A percentile compares a stretch with the other conserved stretches of the same genome.
Conservation (phyloP, 2,888 invertebrate genomes). For the Andrena dorsata region DNA sequence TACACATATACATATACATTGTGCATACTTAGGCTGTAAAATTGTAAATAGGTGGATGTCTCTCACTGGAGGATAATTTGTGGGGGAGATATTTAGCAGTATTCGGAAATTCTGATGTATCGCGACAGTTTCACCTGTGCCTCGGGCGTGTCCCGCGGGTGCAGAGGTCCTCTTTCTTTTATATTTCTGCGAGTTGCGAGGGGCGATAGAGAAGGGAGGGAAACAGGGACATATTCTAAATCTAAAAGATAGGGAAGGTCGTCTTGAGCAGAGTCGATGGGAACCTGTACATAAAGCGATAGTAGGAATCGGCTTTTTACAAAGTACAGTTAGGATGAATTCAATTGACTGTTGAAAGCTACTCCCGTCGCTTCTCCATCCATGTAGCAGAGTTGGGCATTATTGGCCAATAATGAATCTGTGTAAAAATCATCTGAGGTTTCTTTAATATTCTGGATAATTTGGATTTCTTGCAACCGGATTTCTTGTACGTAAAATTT, state of each 20-base stretch:
- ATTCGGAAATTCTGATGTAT: slow-evolving; percentile 5
- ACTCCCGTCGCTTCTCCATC: not conserved
- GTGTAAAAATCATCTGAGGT: too few relatives aligned
- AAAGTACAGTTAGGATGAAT: slow-evolving; percentile 8
- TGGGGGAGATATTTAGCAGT: not conserved
- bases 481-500: not conserved
- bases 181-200: slow-evolving; percentile 10
- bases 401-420: too few relatives aligned
- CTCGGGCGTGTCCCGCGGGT: slow-evolving; percentile 2
- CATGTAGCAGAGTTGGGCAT: too few relatives aligned
- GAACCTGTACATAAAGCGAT: slow-evolving; percentile 40
- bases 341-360: not conserved
- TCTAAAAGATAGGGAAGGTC: slow-evolving; percentile 18
- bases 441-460: too few relatives aligned
- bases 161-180: not conserved
- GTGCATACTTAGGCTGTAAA: slow-evolving; percentile 66
- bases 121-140: slow-evolving; percentile 13
- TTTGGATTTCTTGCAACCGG: not conserved
- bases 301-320: slow-evolving; percentile 37
- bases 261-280: slow-evolving; percentile 3
- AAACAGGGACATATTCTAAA: slow-evolving; percentile 35
- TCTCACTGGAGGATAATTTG: slow-evolving; percentile 10
- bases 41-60: slow-evolving; percentile 73
- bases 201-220: not conserved
- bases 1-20: not conserved